A percentile compares a stretch with the other conserved stretches of the same genome.
These are phyloP conservation scores for Apotomis turbidana DNA, from an alignment of 2,888 invertebrate genomes.

Conservation along the genomic window DNA sequence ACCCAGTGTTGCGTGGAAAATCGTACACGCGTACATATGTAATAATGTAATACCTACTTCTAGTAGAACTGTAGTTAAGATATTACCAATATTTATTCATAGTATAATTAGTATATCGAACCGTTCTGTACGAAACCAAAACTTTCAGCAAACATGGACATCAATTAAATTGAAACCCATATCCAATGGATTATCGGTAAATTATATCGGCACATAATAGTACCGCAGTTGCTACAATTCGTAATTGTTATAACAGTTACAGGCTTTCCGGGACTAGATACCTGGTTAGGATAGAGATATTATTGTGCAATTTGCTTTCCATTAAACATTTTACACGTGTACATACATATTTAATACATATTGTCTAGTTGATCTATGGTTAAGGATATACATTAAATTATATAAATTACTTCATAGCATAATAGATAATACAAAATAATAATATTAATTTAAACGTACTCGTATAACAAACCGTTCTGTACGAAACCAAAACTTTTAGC, in stretches of 20 bases:
- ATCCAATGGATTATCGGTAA: conserved; percentile 25
- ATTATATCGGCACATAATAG: conserved; percentile 31
- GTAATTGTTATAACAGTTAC: conserved; percentile 52
- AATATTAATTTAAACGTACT: no score
- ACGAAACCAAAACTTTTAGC: conserved; percentile 7
- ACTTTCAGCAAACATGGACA: conserved; percentile 14
- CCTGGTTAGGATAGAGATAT: conserved; percentile 66
- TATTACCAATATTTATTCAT: no score
- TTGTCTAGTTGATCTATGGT: background rate
- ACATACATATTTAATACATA: no score
- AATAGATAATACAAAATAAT: no score
- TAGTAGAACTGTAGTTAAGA: no score
- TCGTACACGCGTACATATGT: no score
- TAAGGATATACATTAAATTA: conserved; percentile 34
- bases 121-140: background rate
- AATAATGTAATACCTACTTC: no score
- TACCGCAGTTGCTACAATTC: conserved; percentile 33
- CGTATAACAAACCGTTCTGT: no score
- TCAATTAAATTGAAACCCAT: conserved; percentile 23
- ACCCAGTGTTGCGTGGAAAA: no score
- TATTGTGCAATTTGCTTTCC: conserved; percentile 71
- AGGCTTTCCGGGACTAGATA: conserved; percentile 46
- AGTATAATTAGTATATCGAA: no score
- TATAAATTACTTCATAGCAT: no score
- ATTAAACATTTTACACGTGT: conserved; percentile 60